phyloP scores from a whole-genome alignment of 2,888 invertebrate species.

The Gari tellinella region DNA sequence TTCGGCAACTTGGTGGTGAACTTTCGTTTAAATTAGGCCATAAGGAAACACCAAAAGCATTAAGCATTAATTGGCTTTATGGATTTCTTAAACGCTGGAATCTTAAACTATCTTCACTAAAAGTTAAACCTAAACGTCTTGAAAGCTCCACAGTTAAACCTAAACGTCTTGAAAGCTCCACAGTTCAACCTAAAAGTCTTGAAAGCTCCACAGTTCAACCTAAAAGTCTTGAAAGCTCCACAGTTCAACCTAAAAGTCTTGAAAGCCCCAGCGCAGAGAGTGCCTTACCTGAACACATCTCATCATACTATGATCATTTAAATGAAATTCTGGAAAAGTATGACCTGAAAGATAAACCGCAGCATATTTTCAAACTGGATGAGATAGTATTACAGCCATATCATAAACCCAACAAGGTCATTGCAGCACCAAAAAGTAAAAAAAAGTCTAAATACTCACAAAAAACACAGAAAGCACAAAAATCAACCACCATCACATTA shows the following conservation, averaged over 20 bases:
- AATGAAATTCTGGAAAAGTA: conserved; percentile 11
- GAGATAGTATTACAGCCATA: conserved; percentile 46
- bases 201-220: no score
- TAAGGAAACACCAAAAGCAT: not conserved
- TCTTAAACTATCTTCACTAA: conserved; percentile 10
- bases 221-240: no score
- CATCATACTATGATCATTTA: conserved; percentile 19
- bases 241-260: conserved; percentile 20
- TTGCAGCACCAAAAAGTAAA: conserved; percentile 13
- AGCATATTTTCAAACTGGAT: conserved; percentile 33
- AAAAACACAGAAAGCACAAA: no score
- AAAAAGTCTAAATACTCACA: conserved; percentile 7
- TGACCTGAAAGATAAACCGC: conserved; percentile 26
- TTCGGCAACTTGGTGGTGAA: conserved; percentile 13
- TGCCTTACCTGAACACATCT: conserved; percentile 8
- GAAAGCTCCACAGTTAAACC: no score
- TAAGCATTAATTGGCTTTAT: conserved; percentile 11
- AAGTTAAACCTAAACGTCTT: no score
- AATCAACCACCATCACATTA: conserved; percentile 19
- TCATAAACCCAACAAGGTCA: conserved; percentile 3
- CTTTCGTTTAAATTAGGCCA: no score
- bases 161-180: no score
- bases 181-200: no score
- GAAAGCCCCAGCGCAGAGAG: conserved; percentile 4
- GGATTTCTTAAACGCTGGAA: conserved; percentile 29